phyloP scores from a whole-genome alignment of 2,797 vertebrate species.

The Sus cebifrons region DNA sequence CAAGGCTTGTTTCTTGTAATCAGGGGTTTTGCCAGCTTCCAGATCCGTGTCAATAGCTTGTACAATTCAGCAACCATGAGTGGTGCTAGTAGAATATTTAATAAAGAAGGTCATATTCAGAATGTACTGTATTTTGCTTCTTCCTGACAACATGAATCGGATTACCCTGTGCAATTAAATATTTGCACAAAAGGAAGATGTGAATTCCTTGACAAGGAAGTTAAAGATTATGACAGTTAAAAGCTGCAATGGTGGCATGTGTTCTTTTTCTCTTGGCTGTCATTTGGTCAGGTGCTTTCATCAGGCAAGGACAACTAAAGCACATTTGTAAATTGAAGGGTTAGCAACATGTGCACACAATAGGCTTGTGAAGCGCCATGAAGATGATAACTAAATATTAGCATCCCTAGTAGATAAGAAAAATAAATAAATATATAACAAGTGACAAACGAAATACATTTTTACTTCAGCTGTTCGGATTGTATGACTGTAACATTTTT shows the following conservation, averaged over 20 bases:
- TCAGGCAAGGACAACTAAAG: slow-evolving; percentile 24
- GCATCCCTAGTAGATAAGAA: background rate
- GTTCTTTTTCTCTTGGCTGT: slow-evolving; percentile 16
- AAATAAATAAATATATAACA: slow-evolving; percentile 25
- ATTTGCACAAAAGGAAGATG: slow-evolving; percentile 59
- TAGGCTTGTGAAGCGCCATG: background rate
- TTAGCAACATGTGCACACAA: background rate
- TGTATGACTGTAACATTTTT: background rate
- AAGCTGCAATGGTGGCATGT: background rate
- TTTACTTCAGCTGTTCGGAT: slow-evolving; percentile 21
- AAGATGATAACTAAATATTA: background rate
- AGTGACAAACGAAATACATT: background rate
- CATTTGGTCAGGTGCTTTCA: slow-evolving; percentile 30
- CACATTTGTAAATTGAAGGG: background rate
- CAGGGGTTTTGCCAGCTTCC: slow-evolving; percentile 13
- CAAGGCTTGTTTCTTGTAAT: slow-evolving; percentile 65
- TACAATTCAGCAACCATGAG: slow-evolving; percentile 49
- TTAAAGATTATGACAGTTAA: slow-evolving; percentile 57
- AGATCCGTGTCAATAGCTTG: slow-evolving; percentile 55
- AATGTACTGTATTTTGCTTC: background rate
- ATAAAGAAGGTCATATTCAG: slow-evolving; percentile 52
- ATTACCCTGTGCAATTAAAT: slow-evolving; percentile 67
- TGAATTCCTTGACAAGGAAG: slow-evolving; percentile 27
- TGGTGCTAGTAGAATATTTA: slow-evolving; percentile 52
- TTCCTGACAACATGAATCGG: slow-evolving; percentile 15